Evolutionary conservation across 2,888 invertebrate genomes (phyloP).

Genomic region (Spisula solida): DNA sequence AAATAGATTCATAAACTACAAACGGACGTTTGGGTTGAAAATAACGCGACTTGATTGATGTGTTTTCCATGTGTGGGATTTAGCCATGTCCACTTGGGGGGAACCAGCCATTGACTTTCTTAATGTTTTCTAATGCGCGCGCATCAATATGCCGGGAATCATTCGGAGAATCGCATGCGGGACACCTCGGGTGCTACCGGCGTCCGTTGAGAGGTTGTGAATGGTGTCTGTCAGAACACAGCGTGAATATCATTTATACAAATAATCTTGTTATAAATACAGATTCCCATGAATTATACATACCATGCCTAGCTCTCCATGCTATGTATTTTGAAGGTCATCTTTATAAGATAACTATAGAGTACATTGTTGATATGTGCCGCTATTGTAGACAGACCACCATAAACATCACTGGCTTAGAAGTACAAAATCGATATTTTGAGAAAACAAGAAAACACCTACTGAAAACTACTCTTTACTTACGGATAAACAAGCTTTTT

Average conservation of each 20-base stretch:
- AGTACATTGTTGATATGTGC: too few species aligned
- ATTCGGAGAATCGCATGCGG: background rate
- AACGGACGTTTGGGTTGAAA: background rate
- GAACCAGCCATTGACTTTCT: background rate
- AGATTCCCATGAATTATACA: background rate
- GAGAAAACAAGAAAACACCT: too few species aligned
- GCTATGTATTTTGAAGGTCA: background rate
- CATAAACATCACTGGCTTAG: too few species aligned
- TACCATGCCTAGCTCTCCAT: background rate
- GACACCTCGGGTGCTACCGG: background rate
- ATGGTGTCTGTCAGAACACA: constrained; percentile 6
- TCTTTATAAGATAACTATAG: too few species aligned
- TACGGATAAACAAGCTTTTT: too few species aligned
- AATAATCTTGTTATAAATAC: background rate
- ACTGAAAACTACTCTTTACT: too few species aligned
- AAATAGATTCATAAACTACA: constrained; percentile 27
- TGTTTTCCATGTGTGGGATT: constrained; percentile 27
- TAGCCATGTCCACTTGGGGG: background rate
- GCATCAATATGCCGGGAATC: constrained; percentile 2
- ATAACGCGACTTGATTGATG: constrained; percentile 18
- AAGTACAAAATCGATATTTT: too few species aligned
- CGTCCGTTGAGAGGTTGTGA: background rate
- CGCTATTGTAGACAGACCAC: too few species aligned
- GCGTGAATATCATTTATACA: constrained; percentile 20
- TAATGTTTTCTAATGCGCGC: background rate